Percentiles rank a stretch among this genome's conserved stretches.
Evolutionary conservation across 2,113 vertebrate species (phyloP).

Genomic region (Oreocharis arfaki): DNA sequence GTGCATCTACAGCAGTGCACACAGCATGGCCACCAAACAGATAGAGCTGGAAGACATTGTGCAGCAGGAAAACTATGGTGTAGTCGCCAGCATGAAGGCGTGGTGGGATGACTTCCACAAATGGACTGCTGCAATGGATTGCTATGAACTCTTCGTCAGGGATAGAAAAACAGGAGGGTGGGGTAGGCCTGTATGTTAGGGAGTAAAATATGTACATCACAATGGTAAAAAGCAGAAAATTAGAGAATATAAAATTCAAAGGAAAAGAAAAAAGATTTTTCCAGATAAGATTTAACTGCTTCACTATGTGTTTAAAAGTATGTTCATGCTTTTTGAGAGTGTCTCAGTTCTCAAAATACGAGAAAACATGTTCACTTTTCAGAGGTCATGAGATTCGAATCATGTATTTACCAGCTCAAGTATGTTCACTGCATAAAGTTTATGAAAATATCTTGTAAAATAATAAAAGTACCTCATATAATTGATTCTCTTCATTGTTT

Average conservation of each 20-base stretch:
- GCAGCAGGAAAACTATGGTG: not conserved
- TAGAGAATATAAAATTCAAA: not conserved
- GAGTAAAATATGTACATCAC: not conserved
- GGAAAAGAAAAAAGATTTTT: not conserved
- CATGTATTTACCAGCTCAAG: constrained; percentile 27
- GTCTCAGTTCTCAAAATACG: not conserved
- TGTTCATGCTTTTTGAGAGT: not conserved
- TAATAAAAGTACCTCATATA: constrained; percentile 64
- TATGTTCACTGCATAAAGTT: constrained; percentile 49
- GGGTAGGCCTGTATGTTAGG: not conserved
- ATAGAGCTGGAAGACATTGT: not conserved
- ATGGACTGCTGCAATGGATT: not conserved
- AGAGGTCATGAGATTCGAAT: not conserved
- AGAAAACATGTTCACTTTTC: not conserved
- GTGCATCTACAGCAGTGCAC: not conserved
- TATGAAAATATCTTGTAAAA: constrained; percentile 64
- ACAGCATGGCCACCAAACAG: not conserved
- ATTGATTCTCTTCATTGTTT: constrained; percentile 74
- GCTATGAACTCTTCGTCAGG: not conserved
- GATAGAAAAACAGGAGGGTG: not conserved
- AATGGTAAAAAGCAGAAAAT: not conserved
- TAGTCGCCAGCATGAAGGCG: fast-evolving
- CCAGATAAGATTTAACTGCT: not conserved
- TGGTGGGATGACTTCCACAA: not conserved
- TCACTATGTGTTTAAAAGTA: not conserved